A percentile compares a stretch with the other conserved stretches of the same genome.
Evolutionary conservation across 1,140 invertebrate genomes (phyloP).

Genomic region (Tyrophagus putrescentiae): DNA sequence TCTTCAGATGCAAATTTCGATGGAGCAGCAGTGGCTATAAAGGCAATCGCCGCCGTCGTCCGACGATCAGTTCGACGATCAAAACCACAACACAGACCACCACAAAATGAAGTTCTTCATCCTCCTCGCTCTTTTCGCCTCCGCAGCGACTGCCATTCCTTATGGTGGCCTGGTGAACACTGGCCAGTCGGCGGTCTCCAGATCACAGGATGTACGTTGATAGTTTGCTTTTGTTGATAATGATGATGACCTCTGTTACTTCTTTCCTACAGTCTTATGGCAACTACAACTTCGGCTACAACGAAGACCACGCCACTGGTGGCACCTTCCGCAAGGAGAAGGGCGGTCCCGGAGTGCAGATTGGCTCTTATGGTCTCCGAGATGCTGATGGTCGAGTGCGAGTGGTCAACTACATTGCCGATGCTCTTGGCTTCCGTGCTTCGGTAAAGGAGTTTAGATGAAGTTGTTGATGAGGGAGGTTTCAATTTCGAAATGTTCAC

Average conservation of each 20-base stretch:
- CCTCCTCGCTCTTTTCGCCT: not conserved
- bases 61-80: not conserved
- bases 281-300: conserved; percentile 23
- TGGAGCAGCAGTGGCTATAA: too few species aligned
- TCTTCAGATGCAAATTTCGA: not conserved
- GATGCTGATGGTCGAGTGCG: conserved; percentile 29
- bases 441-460: too few species aligned
- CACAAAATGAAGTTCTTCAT: conserved; percentile 7
- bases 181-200: conserved; percentile 3
- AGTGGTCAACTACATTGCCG: conserved; percentile 31
- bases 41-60: too few species aligned
- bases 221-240: not conserved
- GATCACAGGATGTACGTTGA: conserved; percentile 10
- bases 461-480: too few species aligned
- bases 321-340: conserved; percentile 27
- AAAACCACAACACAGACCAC: not conserved
- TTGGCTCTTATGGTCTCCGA: conserved; percentile 29
- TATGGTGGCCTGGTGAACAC: conserved; percentile 11
- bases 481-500: too few species aligned
- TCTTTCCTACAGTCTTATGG: conserved; percentile 19
- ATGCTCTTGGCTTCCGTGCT: conserved; percentile 29
- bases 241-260: not conserved
- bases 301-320: conserved; percentile 28
- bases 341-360: conserved; percentile 25
- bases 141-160: not conserved